phyloP scores from a whole-genome alignment of 2,797 vertebrate species.

The Lycodopsis pacificus region DNA sequence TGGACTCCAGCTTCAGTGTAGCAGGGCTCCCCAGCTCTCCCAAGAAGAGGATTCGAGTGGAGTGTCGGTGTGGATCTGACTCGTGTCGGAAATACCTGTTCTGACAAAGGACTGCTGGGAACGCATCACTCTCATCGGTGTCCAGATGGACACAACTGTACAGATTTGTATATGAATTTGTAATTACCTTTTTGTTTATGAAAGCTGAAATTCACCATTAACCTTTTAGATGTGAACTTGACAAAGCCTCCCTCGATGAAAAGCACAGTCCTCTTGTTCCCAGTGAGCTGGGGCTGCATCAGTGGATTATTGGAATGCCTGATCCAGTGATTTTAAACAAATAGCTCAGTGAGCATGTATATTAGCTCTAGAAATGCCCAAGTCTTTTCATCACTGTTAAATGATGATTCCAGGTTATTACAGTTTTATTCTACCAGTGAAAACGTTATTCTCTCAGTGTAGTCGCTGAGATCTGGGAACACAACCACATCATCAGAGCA shows the following conservation, averaged over 20 bases:
- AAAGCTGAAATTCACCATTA: not conserved
- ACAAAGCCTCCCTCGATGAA: not conserved
- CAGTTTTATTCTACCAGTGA: not conserved
- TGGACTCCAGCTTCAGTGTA: constrained; percentile 91
- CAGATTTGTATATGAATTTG: constrained; percentile 33
- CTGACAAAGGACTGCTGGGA: constrained; percentile 64
- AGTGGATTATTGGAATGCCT: not conserved
- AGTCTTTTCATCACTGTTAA: not conserved
- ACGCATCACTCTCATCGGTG: not conserved
- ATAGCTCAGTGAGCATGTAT: not conserved
- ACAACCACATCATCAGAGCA: not conserved
- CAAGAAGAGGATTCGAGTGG: constrained; percentile 88
- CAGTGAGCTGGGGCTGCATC: not conserved
- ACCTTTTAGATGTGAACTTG: constrained; percentile 5
- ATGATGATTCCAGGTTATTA: not conserved
- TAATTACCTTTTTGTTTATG: not conserved
- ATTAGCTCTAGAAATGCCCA: not conserved
- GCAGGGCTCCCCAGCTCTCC: constrained; percentile 86
- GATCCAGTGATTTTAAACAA: too few species aligned
- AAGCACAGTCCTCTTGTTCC: not conserved
- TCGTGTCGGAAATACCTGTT: constrained; percentile 92
- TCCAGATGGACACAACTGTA: constrained; percentile 37
- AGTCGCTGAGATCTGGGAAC: too few species aligned
- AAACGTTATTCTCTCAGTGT: not conserved
- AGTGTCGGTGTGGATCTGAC: constrained; percentile 91